Base-by-base conservation (phyloP, 2,888 invertebrate genomes). In the Monoplex corrugatus region DNA sequence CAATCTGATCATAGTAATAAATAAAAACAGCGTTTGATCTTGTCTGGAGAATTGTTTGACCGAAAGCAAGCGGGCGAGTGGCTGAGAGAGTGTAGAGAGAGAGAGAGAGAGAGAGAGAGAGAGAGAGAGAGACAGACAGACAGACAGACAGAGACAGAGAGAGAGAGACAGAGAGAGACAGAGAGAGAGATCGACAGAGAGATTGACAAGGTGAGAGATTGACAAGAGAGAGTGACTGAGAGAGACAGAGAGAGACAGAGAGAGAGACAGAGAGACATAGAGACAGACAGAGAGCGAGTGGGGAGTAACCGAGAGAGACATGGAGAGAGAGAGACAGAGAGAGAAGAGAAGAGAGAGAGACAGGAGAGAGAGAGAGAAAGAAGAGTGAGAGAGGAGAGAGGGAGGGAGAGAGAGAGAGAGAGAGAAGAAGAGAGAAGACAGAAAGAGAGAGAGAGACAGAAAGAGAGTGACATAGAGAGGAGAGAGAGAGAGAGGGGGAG, bases 81-180 rank as follows among this genome's bases (percentile, higher is more conserved):
- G 13, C 19, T 19, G 72, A 32, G 72, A 35, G 72, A 75, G 72
- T 35, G 32, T n/a, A 32, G 72, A 75, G 35, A 35, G 35, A 35
- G 32, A 19, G 35, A 35, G 32, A 19, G 72, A 75, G 23, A 35
- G 32, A n/a, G 5, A 5, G 72, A 72, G n/a, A 16, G n/a, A 72
- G 5, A 40, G 82, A 82, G n/a, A 44, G 45, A 2, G 43, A 38
- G 45, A 45, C 2, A 43, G 83, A 43, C 32, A 32, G 45, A 43
- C 23, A 43, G 32, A 45, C 32, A 32, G 32, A 43, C 43, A 83
- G 45, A 45, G 45, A 83, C 43, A 83, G 45, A 83, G 83, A 43
- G 32, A 32, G 32, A 13, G 83, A 83, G 45, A 45, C 32, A 83
- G 83, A 83, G 45, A 45, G 45, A 83, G 83, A 83, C 32, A 45